A percentile compares a stretch with the other conserved stretches of the same genome.
These are phyloP conservation scores for Oegoconia quadripuncta DNA, from an alignment of 2,888 invertebrate genomes.

Conservation along the genomic window DNA sequence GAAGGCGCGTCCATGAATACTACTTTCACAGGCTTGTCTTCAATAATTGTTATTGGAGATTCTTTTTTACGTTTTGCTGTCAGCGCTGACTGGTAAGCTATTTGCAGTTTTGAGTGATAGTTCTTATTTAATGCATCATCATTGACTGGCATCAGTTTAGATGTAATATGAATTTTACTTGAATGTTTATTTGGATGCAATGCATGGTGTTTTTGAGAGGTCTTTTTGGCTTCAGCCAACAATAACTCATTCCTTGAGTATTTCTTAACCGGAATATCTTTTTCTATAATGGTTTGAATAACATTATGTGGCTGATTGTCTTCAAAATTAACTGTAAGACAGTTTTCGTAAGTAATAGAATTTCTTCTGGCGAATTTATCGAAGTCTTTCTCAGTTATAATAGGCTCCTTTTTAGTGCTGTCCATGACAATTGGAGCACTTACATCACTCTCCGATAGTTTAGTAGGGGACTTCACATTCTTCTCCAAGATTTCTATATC, in stretches of 20 bases:
- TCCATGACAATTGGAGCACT: slow-evolving; percentile 19
- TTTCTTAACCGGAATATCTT: slow-evolving; percentile 41
- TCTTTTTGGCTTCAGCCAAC: slow-evolving; percentile 45
- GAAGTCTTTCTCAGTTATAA: slow-evolving; percentile 71
- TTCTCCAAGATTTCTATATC: slow-evolving; percentile 29
- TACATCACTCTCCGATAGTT: slow-evolving; percentile 13
- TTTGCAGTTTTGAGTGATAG: slow-evolving; percentile 62
- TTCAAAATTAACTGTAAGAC: slow-evolving; percentile 59
- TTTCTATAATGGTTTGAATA: slow-evolving; percentile 52
- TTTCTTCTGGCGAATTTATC: slow-evolving; percentile 70
- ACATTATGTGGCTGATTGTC: slow-evolving; percentile 52
- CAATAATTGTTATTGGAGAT: slow-evolving; percentile 60
- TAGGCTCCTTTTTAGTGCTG: slow-evolving; percentile 43
- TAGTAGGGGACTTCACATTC: slow-evolving; percentile 23
- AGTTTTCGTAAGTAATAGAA: slow-evolving; percentile 63
- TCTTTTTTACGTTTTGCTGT: slow-evolving; percentile 61
- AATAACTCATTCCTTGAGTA: slow-evolving; percentile 44
- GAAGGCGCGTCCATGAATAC: slow-evolving; percentile 55
- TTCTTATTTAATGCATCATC: slow-evolving; percentile 50
- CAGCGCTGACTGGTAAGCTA: slow-evolving; percentile 62
- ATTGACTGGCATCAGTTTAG: slow-evolving; percentile 27
- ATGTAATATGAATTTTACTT: slow-evolving; percentile 32
- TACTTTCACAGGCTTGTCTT: slow-evolving; percentile 71
- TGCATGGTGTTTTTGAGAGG: slow-evolving; percentile 39
- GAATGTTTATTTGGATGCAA: slow-evolving; percentile 32